Conservation (phyloP, 92 coral and sea anemone genomes). For the Metridium senile region DNA sequence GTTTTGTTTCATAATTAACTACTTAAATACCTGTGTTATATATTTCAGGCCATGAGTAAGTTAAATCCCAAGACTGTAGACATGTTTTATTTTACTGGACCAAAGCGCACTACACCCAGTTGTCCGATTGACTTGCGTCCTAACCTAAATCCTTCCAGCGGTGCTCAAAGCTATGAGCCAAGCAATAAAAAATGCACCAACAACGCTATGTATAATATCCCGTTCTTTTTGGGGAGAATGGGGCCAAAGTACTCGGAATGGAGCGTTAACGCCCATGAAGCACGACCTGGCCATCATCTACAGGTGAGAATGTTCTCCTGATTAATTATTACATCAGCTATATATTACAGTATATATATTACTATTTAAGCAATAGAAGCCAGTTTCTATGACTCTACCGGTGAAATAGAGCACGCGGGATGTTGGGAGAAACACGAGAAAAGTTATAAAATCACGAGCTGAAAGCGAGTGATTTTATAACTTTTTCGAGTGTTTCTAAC, state of each 20-base stretch:
- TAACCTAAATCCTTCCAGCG: slow-evolving; percentile 85
- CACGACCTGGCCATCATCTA: slow-evolving; percentile 91
- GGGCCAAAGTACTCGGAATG: slow-evolving; percentile 89
- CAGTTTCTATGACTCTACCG: no score
- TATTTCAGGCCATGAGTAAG: slow-evolving; percentile 79
- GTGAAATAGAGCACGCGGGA: no score
- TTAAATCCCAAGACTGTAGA: slow-evolving; percentile 77
- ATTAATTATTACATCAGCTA: no score
- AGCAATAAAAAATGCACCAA: slow-evolving; percentile 49
- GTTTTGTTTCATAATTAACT: no score
- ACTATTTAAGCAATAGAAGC: no score
- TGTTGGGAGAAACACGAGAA: no score
- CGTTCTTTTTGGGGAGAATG: slow-evolving; percentile 81
- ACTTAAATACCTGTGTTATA: no score
- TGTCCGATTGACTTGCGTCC: slow-evolving; percentile 84
- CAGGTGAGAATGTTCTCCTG: slow-evolving; percentile 66
- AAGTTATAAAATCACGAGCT: no score
- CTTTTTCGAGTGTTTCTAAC: no score
- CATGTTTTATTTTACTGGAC: slow-evolving; percentile 88
- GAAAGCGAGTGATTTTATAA: no score
- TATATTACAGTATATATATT: no score
- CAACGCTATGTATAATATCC: slow-evolving; percentile 71
- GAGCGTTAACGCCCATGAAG: slow-evolving; percentile 95
- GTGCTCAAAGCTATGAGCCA: slow-evolving; percentile 74
- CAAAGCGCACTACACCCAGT: slow-evolving; percentile 84